Evolutionary conservation across 2,113 vertebrate species (phyloP).

Genomic region (Salvator merianae): DNA sequence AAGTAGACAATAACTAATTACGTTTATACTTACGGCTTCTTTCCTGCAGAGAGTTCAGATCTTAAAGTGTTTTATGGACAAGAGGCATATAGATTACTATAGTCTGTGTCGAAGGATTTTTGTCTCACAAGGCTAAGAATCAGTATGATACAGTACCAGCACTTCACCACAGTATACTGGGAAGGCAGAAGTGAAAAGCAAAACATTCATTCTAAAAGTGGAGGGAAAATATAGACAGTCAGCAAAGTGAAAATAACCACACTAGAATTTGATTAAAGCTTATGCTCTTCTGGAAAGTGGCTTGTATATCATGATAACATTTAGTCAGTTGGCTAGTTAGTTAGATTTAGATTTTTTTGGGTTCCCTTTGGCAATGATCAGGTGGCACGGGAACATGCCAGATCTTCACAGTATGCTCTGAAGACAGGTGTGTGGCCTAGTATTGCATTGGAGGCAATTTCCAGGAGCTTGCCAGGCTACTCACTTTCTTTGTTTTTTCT

Average conservation of each 20-base stretch:
- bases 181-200: constrained; percentile 18
- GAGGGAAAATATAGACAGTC: neutral
- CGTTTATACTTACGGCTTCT: neutral
- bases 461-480: no score
- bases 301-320: no score
- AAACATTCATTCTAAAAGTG: neutral
- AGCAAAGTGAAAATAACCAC: neutral
- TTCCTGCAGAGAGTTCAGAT: neutral
- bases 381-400: no score
- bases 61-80: neutral
- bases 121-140: neutral
- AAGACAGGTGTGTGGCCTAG: no score
- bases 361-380: no score
- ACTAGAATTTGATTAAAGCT: neutral
- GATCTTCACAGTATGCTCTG: no score
- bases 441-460: no score
- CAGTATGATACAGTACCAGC: accelerated
- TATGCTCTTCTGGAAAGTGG: no score
- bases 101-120: neutral
- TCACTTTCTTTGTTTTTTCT: no score
- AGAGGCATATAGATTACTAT: neutral
- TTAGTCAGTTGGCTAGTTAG: no score
- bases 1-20: neutral
- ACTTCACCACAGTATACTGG: neutral
- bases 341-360: no score